Evolutionary conservation across 1,140 invertebrate species (phyloP), one percentile per base, ranked within the genome.

Genomic region (Apocrypta bakeri): DNA sequence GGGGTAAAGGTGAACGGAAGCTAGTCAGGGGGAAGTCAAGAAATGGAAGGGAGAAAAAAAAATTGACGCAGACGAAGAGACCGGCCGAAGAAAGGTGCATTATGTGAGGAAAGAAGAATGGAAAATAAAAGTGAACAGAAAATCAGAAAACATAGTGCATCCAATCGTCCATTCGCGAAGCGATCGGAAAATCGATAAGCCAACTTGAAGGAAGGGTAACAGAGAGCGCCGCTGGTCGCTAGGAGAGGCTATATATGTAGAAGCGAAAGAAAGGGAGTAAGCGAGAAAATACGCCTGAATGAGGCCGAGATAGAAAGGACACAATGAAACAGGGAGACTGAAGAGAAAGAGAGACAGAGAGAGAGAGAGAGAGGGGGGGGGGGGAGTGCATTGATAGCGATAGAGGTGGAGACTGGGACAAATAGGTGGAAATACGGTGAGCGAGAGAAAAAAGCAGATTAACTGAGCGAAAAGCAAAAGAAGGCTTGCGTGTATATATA

Each of bases 121-220:
- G 64, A 82, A 77, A 82, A 82, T 77, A 78, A 74, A 83, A 79
- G 63, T 31, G 40, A 27, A 37, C 0, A 33, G 64, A 83, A 78
- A 83, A 83, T 83, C 82, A 83, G 82, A 79, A 76, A 83, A 72
- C 76, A 78, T 68, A 72, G 75, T 77, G 48, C 66, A 78, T 82
- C 56, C 81, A 82, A 78, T 82, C 68, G 61, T 78, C 82, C 69
- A 82, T 69, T 76, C 11, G 40, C 40, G 29, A 69, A 14, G 17
- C 56, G 76, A 83, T 77, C 56, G 76, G 69, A 83, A 83, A 83
- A 83, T 79, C 77, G 69, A 79, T 81, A 83, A 74, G 82, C 76
- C 68, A 78, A 72, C 76, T 83, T 66, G 48, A 66, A 83, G 80
- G 37, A 83, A 82, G 42, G 61, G 73, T 27, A 76, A 82, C 17